Evolutionary conservation across 2,888 invertebrate genomes (phyloP).

Genomic region (Gandaritis pyraliata): DNA sequence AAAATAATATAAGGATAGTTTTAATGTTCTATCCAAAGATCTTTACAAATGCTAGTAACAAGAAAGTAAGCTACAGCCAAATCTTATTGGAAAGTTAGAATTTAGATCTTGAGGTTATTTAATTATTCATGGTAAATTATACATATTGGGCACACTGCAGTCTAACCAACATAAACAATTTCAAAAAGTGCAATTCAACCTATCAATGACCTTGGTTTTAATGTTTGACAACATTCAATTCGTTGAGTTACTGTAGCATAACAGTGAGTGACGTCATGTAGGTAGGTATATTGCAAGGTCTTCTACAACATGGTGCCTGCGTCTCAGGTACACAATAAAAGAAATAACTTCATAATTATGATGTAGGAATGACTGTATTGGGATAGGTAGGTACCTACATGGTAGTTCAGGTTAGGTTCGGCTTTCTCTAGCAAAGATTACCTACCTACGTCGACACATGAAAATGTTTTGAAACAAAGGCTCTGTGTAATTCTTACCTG

Average conservation of each 20-base stretch:
- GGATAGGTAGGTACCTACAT: background rate
- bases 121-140: too few species aligned
- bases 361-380: too few species aligned
- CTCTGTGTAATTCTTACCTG: constrained; percentile 86
- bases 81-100: background rate
- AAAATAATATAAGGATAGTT: background rate
- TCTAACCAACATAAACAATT: too few species aligned
- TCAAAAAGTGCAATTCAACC: too few species aligned
- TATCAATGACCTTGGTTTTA: constrained; percentile 23
- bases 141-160: too few species aligned
- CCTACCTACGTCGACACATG: too few species aligned
- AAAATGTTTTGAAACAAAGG: constrained; percentile 16
- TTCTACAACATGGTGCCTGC: constrained; percentile 6
- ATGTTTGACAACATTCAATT: constrained; percentile 24
- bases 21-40: background rate
- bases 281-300: constrained; percentile 22
- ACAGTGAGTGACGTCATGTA: constrained; percentile 43
- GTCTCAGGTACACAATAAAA: too few species aligned
- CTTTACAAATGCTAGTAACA: too few species aligned
- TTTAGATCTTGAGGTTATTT: too few species aligned
- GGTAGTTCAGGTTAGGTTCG: too few species aligned
- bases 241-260: constrained; percentile 4
- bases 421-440: too few species aligned
- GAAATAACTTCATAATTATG: too few species aligned
- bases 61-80: background rate